A percentile compares a stretch with the other conserved stretches of the same genome.
These are phyloP conservation scores for Xiphorhynchus elegans DNA, from an alignment of 2,113 vertebrate species.

Conservation along the genomic window DNA sequence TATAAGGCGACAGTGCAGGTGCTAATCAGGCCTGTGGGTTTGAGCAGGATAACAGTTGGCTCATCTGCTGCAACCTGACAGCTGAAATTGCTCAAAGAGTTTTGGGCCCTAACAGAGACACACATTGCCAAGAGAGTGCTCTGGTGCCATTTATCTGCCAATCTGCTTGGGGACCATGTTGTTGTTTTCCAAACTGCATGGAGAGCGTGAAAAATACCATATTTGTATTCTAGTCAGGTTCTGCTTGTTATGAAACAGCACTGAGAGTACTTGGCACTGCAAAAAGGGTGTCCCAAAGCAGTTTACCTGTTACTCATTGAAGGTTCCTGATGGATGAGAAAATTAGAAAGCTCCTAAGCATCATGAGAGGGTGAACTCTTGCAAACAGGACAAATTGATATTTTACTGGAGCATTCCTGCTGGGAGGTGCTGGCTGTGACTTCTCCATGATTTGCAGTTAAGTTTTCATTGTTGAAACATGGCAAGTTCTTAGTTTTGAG, in stretches of 20 bases:
- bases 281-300: background rate
- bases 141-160: constrained; percentile 47
- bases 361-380: background rate
- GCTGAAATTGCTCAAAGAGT: constrained; percentile 49
- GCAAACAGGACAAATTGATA: constrained; percentile 26
- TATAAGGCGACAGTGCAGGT: constrained; percentile 29
- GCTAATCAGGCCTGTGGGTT: constrained; percentile 43
- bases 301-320: background rate
- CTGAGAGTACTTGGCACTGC: background rate
- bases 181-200: background rate
- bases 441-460: background rate
- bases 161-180: background rate
- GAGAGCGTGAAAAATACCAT: background rate
- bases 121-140: background rate
- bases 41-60: background rate
- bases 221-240: constrained; percentile 12
- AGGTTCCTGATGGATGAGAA: fast-evolving
- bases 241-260: background rate
- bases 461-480: background rate
- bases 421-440: background rate
- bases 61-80: constrained; percentile 43
- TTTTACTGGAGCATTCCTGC: background rate
- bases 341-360: background rate
- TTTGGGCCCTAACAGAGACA: background rate
- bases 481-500: background rate